phyloP scores from a whole-genome alignment of 2,113 vertebrate species.

The Bucco capensis region DNA sequence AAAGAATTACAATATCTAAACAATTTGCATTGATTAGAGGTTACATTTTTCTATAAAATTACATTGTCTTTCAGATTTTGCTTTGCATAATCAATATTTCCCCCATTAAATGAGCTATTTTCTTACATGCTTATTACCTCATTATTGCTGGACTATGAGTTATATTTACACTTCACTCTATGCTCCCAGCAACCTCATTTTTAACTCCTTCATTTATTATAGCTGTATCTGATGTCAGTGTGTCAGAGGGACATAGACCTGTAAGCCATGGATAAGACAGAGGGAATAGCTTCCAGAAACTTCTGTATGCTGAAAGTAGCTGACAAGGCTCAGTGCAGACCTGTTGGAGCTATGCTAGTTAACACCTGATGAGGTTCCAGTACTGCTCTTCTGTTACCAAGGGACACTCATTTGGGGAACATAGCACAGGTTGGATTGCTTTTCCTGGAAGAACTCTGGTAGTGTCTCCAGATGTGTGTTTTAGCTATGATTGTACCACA shows the following conservation, averaged over 20 bases:
- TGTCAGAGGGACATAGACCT: not conserved
- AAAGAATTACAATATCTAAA: not conserved
- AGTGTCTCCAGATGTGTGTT: not conserved
- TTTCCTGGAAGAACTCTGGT: not conserved
- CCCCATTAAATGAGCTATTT: not conserved
- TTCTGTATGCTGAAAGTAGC: not conserved
- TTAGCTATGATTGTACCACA: not conserved
- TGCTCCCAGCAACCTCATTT: not conserved
- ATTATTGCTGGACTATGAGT: not conserved
- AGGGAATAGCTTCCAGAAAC: not conserved
- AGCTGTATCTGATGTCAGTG: no score
- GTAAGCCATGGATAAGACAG: not conserved
- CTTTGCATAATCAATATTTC: not conserved
- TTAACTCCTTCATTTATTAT: not conserved
- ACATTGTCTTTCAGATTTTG: not conserved
- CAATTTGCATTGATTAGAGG: not conserved
- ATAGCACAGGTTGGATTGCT: not conserved
- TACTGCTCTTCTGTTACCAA: not conserved
- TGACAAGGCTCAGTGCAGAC: not conserved
- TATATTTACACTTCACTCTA: not conserved
- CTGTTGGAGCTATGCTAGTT: not conserved
- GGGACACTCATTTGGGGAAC: not conserved
- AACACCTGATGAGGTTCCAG: not conserved
- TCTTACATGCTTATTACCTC: not conserved
- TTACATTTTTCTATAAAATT: not conserved